A percentile compares a stretch with the other conserved stretches of the same genome.
Evolutionary conservation across 1,140 invertebrate species (phyloP).

Genomic region (Sinella curviseta): DNA sequence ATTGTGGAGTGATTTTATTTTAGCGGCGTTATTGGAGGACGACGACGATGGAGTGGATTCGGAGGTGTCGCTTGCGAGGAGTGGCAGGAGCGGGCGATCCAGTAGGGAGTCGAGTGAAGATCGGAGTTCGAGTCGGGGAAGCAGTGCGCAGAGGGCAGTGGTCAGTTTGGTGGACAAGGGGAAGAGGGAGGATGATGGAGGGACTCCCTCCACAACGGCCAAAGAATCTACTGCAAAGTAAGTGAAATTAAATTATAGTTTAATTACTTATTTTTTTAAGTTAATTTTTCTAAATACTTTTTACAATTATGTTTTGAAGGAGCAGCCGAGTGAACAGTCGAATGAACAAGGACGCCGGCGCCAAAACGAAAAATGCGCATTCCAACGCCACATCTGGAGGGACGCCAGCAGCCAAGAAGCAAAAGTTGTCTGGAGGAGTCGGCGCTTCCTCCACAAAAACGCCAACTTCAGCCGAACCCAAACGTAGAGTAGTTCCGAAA

Average conservation of each 20-base stretch:
- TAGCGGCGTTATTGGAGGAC: conserved; percentile 31
- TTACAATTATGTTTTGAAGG: not conserved
- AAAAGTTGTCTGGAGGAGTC: too few relatives aligned
- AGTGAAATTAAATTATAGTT: too few relatives aligned
- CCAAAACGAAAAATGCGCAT: too few relatives aligned
- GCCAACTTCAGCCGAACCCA: too few relatives aligned
- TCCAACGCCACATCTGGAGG: too few relatives aligned
- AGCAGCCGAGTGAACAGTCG: conserved; percentile 29
- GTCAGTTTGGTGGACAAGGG: not conserved
- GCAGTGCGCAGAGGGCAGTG: conserved; percentile 37
- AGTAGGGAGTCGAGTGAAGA: conserved; percentile 48
- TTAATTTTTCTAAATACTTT: too few relatives aligned
- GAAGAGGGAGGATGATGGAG: conserved; percentile 38
- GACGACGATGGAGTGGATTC: conserved; percentile 34
- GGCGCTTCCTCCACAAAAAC: too few relatives aligned
- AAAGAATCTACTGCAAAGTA: conserved; percentile 33
- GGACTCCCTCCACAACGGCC: conserved; percentile 3
- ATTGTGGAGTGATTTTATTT: conserved; percentile 6
- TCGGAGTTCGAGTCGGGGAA: conserved; percentile 45
- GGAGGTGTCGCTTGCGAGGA: conserved; percentile 3
- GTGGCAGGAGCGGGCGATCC: conserved; percentile 34
- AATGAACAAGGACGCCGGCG: not conserved
- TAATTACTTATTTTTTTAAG: too few relatives aligned
- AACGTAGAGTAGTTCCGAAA: too few relatives aligned
- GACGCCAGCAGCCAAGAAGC: too few relatives aligned